phyloP scores from a whole-genome alignment of 2,888 invertebrate species.

The Carterocephalus palaemon region DNA sequence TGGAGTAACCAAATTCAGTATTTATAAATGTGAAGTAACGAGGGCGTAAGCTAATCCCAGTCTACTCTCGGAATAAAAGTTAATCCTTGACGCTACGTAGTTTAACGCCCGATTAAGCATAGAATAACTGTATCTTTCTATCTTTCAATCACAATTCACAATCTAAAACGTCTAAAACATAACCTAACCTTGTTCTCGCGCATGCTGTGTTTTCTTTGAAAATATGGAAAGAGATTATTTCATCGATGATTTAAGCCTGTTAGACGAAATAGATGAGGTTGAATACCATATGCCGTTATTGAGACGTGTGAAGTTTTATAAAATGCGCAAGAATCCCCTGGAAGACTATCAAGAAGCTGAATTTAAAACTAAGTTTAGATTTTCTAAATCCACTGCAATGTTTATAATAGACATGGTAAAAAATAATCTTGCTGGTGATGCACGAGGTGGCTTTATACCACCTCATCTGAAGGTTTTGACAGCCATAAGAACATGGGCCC shows the following conservation, averaged over 20 bases:
- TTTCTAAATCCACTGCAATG: conserved; percentile 16
- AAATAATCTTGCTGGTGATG: conserved; percentile 25
- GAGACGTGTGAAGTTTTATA: conserved; percentile 14
- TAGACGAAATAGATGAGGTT: not conserved
- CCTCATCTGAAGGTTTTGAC: conserved; percentile 28
- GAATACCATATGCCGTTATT: not conserved
- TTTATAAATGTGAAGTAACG: too few species aligned
- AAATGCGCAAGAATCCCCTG: conserved; percentile 5
- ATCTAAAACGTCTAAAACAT: too few species aligned
- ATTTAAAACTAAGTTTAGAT: conserved; percentile 25
- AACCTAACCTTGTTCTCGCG: too few species aligned
- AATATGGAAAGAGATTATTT: too few species aligned
- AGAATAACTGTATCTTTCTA: too few species aligned
- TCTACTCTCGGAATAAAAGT: too few species aligned
- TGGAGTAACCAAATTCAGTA: too few species aligned
- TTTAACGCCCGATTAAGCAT: too few species aligned
- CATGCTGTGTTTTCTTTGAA: too few species aligned
- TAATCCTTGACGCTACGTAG: too few species aligned
- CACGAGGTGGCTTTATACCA: conserved; percentile 26
- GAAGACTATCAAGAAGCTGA: conserved; percentile 16
- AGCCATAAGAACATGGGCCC: conserved; percentile 28
- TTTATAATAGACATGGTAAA: conserved; percentile 25
- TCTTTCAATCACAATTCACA: too few species aligned
- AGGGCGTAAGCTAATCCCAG: too few species aligned
- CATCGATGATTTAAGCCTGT: not conserved